These are phyloP conservation scores for Schizaphis graminum DNA, from an alignment of 2,888 invertebrate species.

Conservation along the genomic window DNA sequence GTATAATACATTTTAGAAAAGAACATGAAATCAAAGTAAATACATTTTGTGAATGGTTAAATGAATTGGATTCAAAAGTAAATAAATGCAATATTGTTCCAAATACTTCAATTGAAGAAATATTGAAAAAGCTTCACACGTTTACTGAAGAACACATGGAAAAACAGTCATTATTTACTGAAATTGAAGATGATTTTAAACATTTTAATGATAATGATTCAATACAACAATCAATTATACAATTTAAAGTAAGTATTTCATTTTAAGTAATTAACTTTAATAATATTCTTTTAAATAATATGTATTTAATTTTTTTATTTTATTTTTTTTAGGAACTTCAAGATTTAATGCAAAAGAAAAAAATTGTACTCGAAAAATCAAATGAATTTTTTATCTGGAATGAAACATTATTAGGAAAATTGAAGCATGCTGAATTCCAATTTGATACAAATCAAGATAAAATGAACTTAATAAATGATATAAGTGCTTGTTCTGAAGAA, in stretches of 20 bases:
- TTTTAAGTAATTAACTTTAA: conserved; percentile 37
- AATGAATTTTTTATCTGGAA: conserved; percentile 86
- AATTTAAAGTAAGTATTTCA: conserved; percentile 33
- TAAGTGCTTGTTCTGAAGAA: conserved; percentile 62
- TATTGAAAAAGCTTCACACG: conserved; percentile 83
- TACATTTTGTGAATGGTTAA: conserved; percentile 85
- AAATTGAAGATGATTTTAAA: conserved; percentile 87
- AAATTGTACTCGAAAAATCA: conserved; percentile 84
- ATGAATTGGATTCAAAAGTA: conserved; percentile 73
- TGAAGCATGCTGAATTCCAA: conserved; percentile 63
- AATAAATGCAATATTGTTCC: conserved; percentile 85
- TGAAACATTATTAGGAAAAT: conserved; percentile 80
- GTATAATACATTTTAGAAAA: conserved; percentile 73
- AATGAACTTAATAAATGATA: conserved; percentile 56
- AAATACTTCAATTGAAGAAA: conserved; percentile 84
- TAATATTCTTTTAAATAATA: conserved; percentile 37
- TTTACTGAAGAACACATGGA: conserved; percentile 88
- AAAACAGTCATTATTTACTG: conserved; percentile 82
- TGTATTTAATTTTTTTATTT: not conserved
- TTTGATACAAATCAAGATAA: conserved; percentile 60
- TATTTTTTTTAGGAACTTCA: conserved; percentile 74
- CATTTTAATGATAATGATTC: not conserved
- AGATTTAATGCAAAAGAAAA: conserved; percentile 81
- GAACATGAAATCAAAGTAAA: conserved; percentile 85
- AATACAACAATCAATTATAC: conserved; percentile 9